Evolutionary conservation across 2,113 vertebrate genomes (phyloP), one percentile per base, ranked within the genome.

Genomic region (Gopherus flavomarginatus): DNA sequence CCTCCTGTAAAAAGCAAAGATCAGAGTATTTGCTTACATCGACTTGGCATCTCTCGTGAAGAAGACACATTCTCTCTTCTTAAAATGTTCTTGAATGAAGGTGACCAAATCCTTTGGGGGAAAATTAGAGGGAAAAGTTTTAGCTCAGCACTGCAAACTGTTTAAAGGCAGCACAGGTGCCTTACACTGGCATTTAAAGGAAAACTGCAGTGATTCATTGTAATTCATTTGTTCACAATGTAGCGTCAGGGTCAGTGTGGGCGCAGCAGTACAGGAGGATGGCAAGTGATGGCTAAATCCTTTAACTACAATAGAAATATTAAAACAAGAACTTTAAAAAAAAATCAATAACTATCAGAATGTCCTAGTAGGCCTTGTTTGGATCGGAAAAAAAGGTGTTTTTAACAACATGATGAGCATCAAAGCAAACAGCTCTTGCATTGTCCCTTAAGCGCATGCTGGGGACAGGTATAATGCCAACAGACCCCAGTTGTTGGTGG

Each of bases 31-130:
- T 93, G 81, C 98, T 99, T 98, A 99, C 98, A 38, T 95, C 85
- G 98, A 98, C 93, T 98, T 98, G 93, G 97, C 92, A 89, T 99
- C 98, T 92, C 98, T 98, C 13, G 98, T 98, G 81, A 98, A 99
- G 94, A 98, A 98, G 83, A 99, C 97, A 53, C 98, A 99, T 90
- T 98, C 98, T 87, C 98, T 98, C 94, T 99, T 99, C 98, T 98
- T 99, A 87, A 99, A 98, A 90, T 98, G 98, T 87, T 98, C 98
- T 97, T 98, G 98, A 91, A 99, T 98, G 85, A 98, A 99, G 94
- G 94, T 98, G 95, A 92, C 96, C 96, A 98, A 87, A 89, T 98
- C 98, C 98, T 99, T 95, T 65, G 88, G 93, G 94, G 88, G 88
- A 59, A 98, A 27, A 87, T 92, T 24, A 49, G 0, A 77, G 26